Evolutionary conservation across 1,140 invertebrate species (phyloP), one percentile per base, ranked within the genome.

Genomic region (Glossosoma conforme): DNA sequence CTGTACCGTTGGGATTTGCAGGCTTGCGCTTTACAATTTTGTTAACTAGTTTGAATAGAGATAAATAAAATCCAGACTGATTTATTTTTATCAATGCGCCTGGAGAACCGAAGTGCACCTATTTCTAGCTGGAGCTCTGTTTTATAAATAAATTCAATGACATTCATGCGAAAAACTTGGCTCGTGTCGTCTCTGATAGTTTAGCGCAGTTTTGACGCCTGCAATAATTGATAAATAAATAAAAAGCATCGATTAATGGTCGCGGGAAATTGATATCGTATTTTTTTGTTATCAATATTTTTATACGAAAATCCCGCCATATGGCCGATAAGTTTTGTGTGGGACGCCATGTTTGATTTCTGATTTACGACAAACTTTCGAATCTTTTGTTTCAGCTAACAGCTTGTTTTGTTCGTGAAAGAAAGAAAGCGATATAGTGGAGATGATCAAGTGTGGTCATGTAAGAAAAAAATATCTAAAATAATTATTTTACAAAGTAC

Each of bases 101-200:
- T 75, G 72, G 72, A 75, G 73, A 75, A 74, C 68, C 71, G 70
- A 72, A 67, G 68, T 51, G 69, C 61, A 68, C 69, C 71, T 75
- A 75, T 75, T 75, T 75, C 72, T 74, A 70, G 56, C 52, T 59
- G 53, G 72, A 75, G 72, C 64, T 64, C 68, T 22, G 25, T 71
- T 69, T 72, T 74, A 74, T 72, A 72, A 73, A 75, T 74, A 74
- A 71, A 72, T 70, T 68, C 68, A 72, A 72, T 73, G 69, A 74
- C 70, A 74, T 72, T 17, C 24, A 40, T 41, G 33, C 19, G 36
- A 41, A 47, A 41, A 38, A 32, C 10, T 11, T 28, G 25, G 6
- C 25, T n/a, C n/a, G n/a, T n/a, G n/a, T n/a, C n/a, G n/a, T n/a
- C n/a, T n/a, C n/a, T n/a, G n/a, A n/a, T n/a, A n/a, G n/a, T n/a